Base-by-base conservation (phyloP, 2,888 invertebrate species). In the Acronicta leporina region DNA sequence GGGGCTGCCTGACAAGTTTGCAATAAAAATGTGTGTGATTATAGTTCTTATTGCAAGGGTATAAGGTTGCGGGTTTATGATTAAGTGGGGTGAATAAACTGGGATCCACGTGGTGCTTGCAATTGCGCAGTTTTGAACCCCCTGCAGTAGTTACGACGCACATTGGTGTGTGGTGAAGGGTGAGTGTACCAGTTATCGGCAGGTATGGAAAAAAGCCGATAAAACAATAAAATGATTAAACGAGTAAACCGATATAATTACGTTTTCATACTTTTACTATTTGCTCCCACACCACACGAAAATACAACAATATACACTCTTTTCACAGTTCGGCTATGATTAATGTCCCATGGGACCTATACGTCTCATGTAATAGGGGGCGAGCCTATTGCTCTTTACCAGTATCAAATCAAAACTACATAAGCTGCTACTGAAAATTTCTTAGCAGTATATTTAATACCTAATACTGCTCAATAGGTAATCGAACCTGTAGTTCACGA, bases 121-220 rank as follows among this genome's bases (percentile, higher is more conserved):
- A 92, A 90, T 82, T 92, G 90, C 92, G 92, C 87, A 92, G 92
- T 91, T 92, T 88, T 86, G 82, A 88, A 84, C 89, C 91, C 91
- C 92, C 90, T 90, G 91, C 88, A 90, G 88, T 87, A 82, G 89
- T 87, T 87, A 89, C 83, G 83, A 83, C 85, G 87, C 87, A 88
- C 81, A 80, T 87, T 75, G 73, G 74, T 78, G 69, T 80, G 78
- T 81, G 75, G 79, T 30, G 49, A 60, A 59, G 60, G 78, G 80
- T 73, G 45, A 51, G 33, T 1, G 42, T 20, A 20, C 47, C 48
- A 51, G 50, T 69, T 66, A 5, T 30, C n/a, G 16, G 51, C 0
- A 16, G 7, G 38, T n/a, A 0, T n/a, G n/a, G 2, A 38, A 38
- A 38, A n/a, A n/a, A 4, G 2, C 6, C 11, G 11, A 33, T 0